These are phyloP conservation scores for Polymixis lichenea DNA, from an alignment of 2,888 invertebrate species.

Conservation along the genomic window DNA sequence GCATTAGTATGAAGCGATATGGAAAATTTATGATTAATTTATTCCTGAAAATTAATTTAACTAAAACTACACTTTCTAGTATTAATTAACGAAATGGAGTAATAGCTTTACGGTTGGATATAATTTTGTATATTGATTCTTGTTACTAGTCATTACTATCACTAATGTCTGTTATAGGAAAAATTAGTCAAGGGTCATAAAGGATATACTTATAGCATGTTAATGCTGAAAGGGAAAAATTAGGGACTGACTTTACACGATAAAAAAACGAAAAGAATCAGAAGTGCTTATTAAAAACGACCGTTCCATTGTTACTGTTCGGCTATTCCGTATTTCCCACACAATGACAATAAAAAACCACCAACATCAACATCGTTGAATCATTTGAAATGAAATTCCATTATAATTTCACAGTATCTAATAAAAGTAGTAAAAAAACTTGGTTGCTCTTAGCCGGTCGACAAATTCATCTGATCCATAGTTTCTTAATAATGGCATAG, in stretches of 20 bases:
- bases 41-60: conserved; percentile 30
- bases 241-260: background rate
- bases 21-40: conserved; percentile 11
- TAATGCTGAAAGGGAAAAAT: background rate
- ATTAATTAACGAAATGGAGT: conserved; percentile 33
- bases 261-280: background rate
- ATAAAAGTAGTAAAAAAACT: conserved; percentile 52
- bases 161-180: background rate
- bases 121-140: background rate
- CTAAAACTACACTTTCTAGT: background rate
- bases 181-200: background rate
- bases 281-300: background rate
- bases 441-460: conserved; percentile 31
- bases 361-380: conserved; percentile 9
- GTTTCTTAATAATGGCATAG: conserved; percentile 27
- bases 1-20: background rate
- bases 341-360: conserved; percentile 23
- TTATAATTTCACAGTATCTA: conserved; percentile 63
- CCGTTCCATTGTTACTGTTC: conserved; percentile 18
- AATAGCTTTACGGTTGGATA: background rate
- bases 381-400: conserved; percentile 56
- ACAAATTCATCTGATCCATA: conserved; percentile 63
- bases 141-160: background rate
- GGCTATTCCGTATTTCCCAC: conserved; percentile 23
- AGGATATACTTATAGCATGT: background rate